Base-by-base conservation (phyloP, 2,113 vertebrate genomes). In the Trinectes maculatus region DNA sequence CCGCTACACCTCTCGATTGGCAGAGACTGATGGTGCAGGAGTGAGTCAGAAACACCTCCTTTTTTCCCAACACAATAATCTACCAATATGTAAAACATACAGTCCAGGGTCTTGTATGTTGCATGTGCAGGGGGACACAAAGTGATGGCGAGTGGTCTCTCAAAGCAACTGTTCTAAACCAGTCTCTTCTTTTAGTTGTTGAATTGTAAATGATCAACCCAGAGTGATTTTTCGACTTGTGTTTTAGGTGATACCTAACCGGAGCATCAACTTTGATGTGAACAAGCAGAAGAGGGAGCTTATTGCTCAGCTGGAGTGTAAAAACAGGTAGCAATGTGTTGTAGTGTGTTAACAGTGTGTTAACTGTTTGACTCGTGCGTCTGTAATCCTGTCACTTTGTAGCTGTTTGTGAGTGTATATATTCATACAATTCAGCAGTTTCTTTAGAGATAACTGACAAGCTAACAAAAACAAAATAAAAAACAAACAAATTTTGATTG, bases 251-350 rank as follows among this genome's bases (percentile, higher is more conserved):
- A 96, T 94, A 0, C 73, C 93, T 0, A 95, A 95, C 29, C 77
- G 94, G 73, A 91, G 89, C 34, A 95, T 98, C 79, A 95, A 89
- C 92, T 95, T 96, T 0, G 96, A 99, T 37, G 94, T 91, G 51
- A 99, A 98, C 82, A 97, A 95, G 71, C 95, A 98, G 22, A 97
- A 98, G 67, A 87, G 96, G 57, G 95, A 97, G 80, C 95, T 99
- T 54, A 98, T 99, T 6, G 95, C 95, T 2, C 95, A 98, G 86
- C 92, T 99, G 91, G 97, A 98, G 70, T 93, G 91, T 81, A 98
- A 97, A 74, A 98, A 99, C 93, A 94, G 97, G 97, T 98, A 79
- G 4, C 19, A n/a, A 68, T 46, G 10, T n/a, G n/a, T n/a, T n/a
- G n/a, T n/a, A n/a, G n/a, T n/a, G n/a, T n/a, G n/a, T n/a, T n/a